Evolutionary conservation across 1,140 invertebrate genomes (phyloP).

Genomic region (Bactericera cockerelli): DNA sequence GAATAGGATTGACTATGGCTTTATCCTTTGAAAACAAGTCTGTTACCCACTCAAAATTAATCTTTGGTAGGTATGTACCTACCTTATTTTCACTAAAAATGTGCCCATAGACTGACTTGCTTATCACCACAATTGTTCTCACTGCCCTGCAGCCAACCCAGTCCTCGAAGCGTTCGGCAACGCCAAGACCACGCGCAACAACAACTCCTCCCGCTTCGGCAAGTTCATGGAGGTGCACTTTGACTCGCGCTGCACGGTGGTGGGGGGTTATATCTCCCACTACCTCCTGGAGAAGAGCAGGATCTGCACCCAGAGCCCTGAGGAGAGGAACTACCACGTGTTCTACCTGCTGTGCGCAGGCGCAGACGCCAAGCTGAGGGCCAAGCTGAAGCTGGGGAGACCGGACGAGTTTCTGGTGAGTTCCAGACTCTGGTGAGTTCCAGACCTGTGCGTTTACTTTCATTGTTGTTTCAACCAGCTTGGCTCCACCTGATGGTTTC

Average conservation of each 20-base stretch:
- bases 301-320: conserved; percentile 69
- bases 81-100: too few relatives aligned
- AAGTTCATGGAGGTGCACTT: conserved; percentile 98
- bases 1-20: too few relatives aligned
- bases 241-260: conserved; percentile 61
- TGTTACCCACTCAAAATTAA: too few relatives aligned
- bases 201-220: conserved; percentile 87
- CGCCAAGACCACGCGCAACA: conserved; percentile 90
- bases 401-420: conserved; percentile 75
- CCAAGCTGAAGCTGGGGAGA: conserved; percentile 58
- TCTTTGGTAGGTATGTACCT: too few relatives aligned
- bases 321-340: conserved; percentile 91
- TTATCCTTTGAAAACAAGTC: too few relatives aligned
- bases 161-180: conserved; percentile 94
- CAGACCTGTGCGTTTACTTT: too few relatives aligned
- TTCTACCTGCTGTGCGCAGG: conserved; percentile 90
- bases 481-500: too few relatives aligned
- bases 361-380: conserved; percentile 57
- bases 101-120: conserved; percentile 6
- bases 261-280: conserved; percentile 88
- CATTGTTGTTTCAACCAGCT: too few relatives aligned
- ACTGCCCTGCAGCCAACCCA: conserved; percentile 59
- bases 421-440: conserved; percentile 54
- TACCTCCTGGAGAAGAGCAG: conserved; percentile 88
- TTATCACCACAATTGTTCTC: too few relatives aligned